Evolutionary conservation across 2,797 vertebrate species (phyloP).

Genomic region (Galago senegalensis): DNA sequence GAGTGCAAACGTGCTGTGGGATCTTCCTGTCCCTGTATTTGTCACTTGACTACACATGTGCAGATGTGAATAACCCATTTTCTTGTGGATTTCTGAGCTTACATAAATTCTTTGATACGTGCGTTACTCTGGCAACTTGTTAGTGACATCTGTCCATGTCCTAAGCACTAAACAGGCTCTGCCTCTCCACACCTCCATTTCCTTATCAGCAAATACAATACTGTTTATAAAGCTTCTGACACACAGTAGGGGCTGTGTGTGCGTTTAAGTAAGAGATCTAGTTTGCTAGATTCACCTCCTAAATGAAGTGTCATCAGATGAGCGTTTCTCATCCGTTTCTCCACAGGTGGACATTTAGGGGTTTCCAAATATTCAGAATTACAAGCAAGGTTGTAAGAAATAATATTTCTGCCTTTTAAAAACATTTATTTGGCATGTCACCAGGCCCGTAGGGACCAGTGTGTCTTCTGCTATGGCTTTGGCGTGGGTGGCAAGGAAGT

Average conservation of each 20-base stretch:
- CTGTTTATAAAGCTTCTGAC: neutral
- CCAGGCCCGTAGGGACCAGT: neutral
- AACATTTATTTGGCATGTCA: neutral
- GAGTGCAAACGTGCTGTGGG: neutral
- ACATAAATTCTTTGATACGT: neutral
- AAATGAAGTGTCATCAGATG: neutral
- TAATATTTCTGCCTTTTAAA: neutral
- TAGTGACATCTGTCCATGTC: neutral
- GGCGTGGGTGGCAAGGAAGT: neutral
- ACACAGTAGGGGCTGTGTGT: neutral
- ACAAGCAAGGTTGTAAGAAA: neutral
- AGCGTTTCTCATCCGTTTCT: neutral
- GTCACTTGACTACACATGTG: neutral
- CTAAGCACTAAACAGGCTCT: neutral
- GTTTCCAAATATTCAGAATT: neutral
- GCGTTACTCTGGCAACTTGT: neutral
- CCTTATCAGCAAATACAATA: neutral
- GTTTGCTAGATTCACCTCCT: neutral
- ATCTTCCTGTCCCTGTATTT: slow-evolving; percentile 7
- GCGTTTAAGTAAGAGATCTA: neutral
- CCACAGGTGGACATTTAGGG: neutral
- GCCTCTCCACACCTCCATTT: neutral
- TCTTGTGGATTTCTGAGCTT: neutral
- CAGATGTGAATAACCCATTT: neutral
- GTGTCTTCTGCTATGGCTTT: neutral